phyloP scores from a whole-genome alignment of 2,113 vertebrate genomes.

The Dinomys branickii region DNA sequence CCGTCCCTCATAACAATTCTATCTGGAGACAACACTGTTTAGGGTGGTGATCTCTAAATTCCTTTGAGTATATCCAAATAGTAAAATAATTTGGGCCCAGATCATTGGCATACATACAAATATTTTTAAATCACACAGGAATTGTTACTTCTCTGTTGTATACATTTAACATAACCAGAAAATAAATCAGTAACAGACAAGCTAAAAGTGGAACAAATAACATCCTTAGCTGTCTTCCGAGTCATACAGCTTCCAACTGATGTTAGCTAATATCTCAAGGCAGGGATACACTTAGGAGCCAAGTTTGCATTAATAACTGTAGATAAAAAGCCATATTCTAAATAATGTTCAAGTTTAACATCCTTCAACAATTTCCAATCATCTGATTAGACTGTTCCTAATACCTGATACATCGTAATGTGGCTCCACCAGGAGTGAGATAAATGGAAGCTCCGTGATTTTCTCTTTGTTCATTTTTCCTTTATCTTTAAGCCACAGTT shows the following conservation, averaged over 20 bases:
- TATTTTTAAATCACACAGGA: background rate
- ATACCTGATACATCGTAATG: background rate
- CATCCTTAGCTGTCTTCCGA: background rate
- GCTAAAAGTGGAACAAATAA: background rate
- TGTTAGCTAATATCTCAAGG: background rate
- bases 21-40: background rate
- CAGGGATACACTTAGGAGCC: background rate
- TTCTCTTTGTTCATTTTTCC: background rate
- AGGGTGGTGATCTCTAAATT: background rate
- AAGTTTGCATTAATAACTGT: background rate
- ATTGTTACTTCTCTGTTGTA: background rate
- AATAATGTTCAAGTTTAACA: background rate
- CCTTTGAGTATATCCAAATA: background rate
- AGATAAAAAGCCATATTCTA: background rate
- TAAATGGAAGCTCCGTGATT: background rate
- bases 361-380: background rate
- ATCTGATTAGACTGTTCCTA: background rate
- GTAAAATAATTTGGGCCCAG: background rate
- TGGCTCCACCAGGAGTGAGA: background rate
- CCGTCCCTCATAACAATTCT: background rate
- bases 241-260: background rate
- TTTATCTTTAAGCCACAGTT: background rate
- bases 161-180: background rate
- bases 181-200: background rate
- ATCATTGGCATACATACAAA: background rate